Percentiles rank a stretch among this genome's conserved stretches.
Conservation (phyloP, 2,113 vertebrate species). For the Hyaena hyaena region DNA sequence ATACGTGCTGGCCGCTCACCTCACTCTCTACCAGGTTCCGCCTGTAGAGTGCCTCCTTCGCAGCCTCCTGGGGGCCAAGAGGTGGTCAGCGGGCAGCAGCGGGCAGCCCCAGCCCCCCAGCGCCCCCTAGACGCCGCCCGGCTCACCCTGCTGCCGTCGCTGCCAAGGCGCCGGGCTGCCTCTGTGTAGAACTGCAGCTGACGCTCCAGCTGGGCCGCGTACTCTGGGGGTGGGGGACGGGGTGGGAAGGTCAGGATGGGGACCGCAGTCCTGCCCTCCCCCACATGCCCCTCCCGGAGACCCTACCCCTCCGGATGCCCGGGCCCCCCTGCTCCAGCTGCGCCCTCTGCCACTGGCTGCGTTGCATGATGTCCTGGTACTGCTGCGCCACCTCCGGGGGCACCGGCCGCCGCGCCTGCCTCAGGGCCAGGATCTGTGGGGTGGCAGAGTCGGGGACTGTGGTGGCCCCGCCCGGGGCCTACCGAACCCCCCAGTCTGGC, state of each 20-base stretch:
- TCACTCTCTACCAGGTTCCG: constrained; percentile 92
- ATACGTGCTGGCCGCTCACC: constrained; percentile 78
- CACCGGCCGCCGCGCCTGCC: constrained; percentile 85
- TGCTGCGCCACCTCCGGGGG: constrained; percentile 89
- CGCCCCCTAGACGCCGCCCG: fast-evolving
- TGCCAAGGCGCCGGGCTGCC: constrained; percentile 90
- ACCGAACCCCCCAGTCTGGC: too few species aligned
- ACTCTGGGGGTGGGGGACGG: constrained; percentile 84
- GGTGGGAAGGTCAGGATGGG: background rate
- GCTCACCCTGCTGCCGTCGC: constrained; percentile 91
- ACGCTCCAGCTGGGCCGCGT: constrained; percentile 87
- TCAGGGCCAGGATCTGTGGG: constrained; percentile 87
- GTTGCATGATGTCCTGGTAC: constrained; percentile 87
- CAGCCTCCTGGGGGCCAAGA: constrained; percentile 87
- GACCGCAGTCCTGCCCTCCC: too few species aligned
- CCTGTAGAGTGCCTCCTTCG: constrained; percentile 92
- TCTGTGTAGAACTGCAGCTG: constrained; percentile 89
- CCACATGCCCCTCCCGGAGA: fast-evolving
- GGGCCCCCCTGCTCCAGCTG: constrained; percentile 89
- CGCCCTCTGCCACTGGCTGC: constrained; percentile 92
- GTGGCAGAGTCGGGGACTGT: background rate
- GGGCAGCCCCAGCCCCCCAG: fast-evolving
- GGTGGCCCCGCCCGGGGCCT: background rate
- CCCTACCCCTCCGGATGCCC: constrained; percentile 86
- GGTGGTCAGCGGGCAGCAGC: fast-evolving